phyloP scores from a whole-genome alignment of 1,140 invertebrate species.

The Melitaea cinxia region DNA sequence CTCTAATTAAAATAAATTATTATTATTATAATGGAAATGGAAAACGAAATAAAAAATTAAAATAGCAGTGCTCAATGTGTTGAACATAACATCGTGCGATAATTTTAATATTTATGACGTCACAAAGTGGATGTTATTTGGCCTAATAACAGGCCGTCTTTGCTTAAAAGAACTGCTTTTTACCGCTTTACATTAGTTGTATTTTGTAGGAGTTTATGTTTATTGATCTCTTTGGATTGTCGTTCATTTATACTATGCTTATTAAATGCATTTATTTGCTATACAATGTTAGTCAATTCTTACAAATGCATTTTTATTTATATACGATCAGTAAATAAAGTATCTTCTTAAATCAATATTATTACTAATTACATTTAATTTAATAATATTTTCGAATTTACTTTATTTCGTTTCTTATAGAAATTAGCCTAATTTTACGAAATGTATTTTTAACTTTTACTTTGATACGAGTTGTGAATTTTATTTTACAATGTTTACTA shows the following conservation, averaged over 20 bases:
- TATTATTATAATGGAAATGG: too few species aligned
- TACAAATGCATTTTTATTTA: constrained; percentile 1
- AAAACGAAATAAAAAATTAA: too few species aligned
- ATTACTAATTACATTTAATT: neutral
- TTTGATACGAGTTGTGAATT: neutral
- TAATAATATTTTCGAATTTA: neutral
- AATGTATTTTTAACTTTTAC: neutral
- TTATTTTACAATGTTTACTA: neutral
- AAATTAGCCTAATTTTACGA: neutral
- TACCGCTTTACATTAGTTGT: neutral
- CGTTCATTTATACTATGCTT: constrained; percentile 3
- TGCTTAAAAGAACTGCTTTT: neutral
- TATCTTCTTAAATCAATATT: neutral
- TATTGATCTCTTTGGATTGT: constrained; percentile 9
- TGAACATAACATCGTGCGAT: neutral
- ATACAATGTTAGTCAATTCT: constrained; percentile 9
- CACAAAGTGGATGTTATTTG: neutral
- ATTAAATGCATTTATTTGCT: constrained; percentile 5
- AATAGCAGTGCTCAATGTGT: too few species aligned
- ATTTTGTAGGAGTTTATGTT: neutral
- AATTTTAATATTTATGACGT: neutral
- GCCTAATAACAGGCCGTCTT: neutral
- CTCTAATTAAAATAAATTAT: too few species aligned
- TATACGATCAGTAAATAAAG: neutral
- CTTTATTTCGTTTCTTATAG: neutral